A percentile compares a stretch with the other conserved stretches of the same genome.
Conservation (phyloP, 2,113 vertebrate species). For the Amphilophus citrinellus region DNA sequence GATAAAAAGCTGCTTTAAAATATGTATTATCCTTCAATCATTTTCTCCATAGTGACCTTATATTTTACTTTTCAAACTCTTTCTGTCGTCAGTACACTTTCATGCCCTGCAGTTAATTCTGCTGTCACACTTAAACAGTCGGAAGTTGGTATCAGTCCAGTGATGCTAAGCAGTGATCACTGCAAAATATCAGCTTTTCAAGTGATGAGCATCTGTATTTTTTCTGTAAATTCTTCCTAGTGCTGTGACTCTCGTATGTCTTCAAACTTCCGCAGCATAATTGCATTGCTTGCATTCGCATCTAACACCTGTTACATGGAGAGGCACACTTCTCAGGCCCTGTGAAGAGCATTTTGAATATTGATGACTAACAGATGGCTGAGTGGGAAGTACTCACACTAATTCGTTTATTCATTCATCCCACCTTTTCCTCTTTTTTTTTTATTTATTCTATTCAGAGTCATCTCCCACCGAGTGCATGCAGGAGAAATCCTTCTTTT, state of each 20-base stretch:
- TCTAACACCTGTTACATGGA: background rate
- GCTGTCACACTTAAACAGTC: background rate
- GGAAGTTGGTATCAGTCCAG: background rate
- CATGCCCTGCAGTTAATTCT: background rate
- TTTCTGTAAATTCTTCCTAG: background rate
- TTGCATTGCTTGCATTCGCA: background rate
- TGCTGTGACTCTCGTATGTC: background rate
- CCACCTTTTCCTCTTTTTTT: conserved; percentile 1
- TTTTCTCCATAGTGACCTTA: background rate
- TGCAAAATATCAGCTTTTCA: background rate
- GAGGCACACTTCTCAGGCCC: background rate
- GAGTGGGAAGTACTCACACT: background rate
- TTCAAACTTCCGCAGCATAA: background rate
- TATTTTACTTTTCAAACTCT: too few relatives aligned
- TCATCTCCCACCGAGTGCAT: conserved; percentile 89
- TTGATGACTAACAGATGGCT: conserved; percentile 16
- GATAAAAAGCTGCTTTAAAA: background rate
- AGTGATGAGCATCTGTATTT: background rate
- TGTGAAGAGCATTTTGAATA: background rate
- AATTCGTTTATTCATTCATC: conserved; percentile 40
- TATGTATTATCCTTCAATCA: background rate
- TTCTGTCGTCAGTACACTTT: too few relatives aligned
- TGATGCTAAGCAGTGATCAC: background rate
- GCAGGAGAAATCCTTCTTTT: conserved; percentile 99
- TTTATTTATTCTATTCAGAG: conserved; percentile 74